Evolutionary conservation across 2,113 vertebrate species (phyloP).

Genomic region (Egretta garzetta): DNA sequence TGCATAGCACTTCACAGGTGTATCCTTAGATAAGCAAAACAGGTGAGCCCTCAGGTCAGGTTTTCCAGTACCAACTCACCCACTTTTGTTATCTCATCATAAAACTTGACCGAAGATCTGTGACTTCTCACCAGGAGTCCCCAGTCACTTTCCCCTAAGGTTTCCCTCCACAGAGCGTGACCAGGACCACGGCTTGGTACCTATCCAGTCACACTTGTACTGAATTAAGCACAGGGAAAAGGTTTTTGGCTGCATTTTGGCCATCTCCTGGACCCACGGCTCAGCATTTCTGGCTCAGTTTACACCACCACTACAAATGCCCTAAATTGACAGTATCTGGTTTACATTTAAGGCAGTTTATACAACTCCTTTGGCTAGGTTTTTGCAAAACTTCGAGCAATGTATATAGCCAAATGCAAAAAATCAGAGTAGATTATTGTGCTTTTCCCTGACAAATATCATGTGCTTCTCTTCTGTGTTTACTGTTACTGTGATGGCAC

Average conservation of each 20-base stretch:
- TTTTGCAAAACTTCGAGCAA: conserved; percentile 12
- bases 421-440: conserved; percentile 24
- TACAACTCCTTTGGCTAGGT: conserved; percentile 9
- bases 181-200: background rate
- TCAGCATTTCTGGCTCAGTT: conserved; percentile 49
- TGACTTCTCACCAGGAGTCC: background rate
- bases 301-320: conserved; percentile 22
- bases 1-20: background rate
- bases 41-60: background rate
- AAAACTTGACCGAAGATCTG: background rate
- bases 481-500: background rate
- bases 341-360: conserved; percentile 63
- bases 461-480: background rate
- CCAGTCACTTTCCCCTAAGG: conserved; percentile 6
- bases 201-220: conserved; percentile 12
- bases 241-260: conserved; percentile 28
- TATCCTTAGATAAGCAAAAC: background rate
- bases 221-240: conserved; percentile 44
- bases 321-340: conserved; percentile 60
- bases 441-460: conserved; percentile 41
- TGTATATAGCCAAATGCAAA: conserved; percentile 2
- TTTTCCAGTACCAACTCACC: background rate
- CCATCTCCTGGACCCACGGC: background rate
- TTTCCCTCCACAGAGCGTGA: background rate
- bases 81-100: background rate